Base-by-base conservation (phyloP, 2,797 vertebrate genomes). In the Triplophysa yarkandensis region DNA sequence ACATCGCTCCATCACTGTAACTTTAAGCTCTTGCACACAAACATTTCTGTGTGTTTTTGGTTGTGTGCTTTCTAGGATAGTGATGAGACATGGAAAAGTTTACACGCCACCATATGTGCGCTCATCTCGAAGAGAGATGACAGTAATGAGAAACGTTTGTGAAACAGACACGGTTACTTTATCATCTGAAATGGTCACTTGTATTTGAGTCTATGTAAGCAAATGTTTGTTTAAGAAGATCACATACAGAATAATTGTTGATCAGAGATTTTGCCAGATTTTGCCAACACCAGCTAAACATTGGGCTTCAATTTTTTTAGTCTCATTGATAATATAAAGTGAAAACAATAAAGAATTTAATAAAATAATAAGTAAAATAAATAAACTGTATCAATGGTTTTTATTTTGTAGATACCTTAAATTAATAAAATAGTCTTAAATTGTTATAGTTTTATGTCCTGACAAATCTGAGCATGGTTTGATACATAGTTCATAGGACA, bases 61-160 rank as follows among this genome's bases (percentile, higher is more conserved):
- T 28, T 44, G 14, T 19, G 8, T 17, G 11, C 30, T 67, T 54
- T 63, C 57, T 48, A 2, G 65, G 62, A 54, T 27, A 68, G 52
- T 44, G 55, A 73, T 74, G 77, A 68, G 27, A 68, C 77, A 78
- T 68, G 32, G 36, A 43, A 60, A 19, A 61, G 30, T 67, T 50
- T 72, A 62, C 62, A 32, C 68, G 21, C 64, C 58, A 27, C 73
- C 34, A 66, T 64, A 66, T 65, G 67, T 74, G 52, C 28, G 23
- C 32, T 65, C 68, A 39, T 76, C 25, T 61, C 69, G 74, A 62
- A 54, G 25, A 46, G 43, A 61, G 74, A 57, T 44, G 74, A 71
- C 67, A 71, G 67, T 65, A 77, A 77, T 64, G 68, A 77, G 41
- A 5, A 2, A 30, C 27, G 63, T 10, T 16, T 46, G 25, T 30